phyloP scores from a whole-genome alignment of 2,113 vertebrate species.

The Pseudois nayaur region DNA sequence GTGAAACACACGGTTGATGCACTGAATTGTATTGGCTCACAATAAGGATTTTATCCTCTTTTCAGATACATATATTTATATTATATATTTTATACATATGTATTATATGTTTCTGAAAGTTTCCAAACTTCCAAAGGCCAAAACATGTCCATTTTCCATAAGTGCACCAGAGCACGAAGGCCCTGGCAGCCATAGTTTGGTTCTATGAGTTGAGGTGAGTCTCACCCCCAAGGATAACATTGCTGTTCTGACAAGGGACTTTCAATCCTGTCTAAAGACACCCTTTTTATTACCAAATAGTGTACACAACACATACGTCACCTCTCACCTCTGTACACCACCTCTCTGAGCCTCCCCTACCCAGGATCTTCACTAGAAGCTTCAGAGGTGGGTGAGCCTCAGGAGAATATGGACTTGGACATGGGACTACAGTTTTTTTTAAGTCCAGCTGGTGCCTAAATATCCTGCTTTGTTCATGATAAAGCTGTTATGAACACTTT shows the following conservation, averaged over 20 bases:
- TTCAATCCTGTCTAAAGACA: background rate
- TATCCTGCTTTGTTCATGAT: background rate
- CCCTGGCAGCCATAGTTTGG: accelerated
- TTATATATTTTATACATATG: background rate
- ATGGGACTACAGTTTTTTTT: accelerated
- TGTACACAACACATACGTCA: background rate
- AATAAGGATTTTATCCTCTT: background rate
- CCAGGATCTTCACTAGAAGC: background rate
- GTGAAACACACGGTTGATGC: background rate
- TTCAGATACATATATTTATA: background rate
- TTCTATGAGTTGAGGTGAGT: background rate
- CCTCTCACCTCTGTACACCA: background rate
- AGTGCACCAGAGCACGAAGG: no score
- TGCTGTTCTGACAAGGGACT: background rate
- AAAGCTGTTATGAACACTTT: background rate
- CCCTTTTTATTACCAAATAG: background rate
- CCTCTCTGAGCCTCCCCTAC: background rate
- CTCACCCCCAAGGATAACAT: background rate
- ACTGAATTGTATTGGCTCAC: background rate
- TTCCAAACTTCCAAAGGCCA: background rate
- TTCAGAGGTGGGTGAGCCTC: accelerated
- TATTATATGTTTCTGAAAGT: background rate
- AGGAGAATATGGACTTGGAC: no score
- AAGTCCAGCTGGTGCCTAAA: background rate
- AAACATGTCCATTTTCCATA: no score